A percentile compares a stretch with the other conserved stretches of the same genome.
Conservation (phyloP, 2,888 invertebrate species). For the Drosophila subquinaria region DNA sequence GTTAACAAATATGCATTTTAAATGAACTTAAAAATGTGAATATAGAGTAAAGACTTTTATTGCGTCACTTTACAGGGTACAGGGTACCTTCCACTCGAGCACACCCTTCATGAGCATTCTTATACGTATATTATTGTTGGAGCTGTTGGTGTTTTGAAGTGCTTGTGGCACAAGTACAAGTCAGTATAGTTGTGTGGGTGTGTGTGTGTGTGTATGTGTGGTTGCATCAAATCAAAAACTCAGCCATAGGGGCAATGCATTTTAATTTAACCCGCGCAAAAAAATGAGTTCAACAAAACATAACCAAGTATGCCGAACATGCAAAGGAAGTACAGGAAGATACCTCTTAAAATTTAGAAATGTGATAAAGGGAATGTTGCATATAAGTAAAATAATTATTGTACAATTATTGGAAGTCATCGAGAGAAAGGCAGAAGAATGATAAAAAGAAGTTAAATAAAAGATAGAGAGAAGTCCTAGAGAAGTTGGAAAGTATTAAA, state of each 20-base stretch:
- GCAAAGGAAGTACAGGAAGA: conserved; percentile 3
- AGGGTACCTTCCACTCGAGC: not conserved
- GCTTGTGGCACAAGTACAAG: conserved; percentile 27
- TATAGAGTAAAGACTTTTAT: not conserved
- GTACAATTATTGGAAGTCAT: too few species aligned
- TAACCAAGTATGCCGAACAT: conserved; percentile 8
- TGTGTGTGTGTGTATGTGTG: conserved; percentile 13
- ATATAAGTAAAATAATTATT: not conserved
- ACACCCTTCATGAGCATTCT: not conserved
- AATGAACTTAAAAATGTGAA: not conserved
- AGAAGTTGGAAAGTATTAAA: too few species aligned
- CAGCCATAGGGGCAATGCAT: conserved; percentile 69
- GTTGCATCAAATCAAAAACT: conserved; percentile 71
- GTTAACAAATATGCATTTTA: too few species aligned
- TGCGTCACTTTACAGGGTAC: not conserved
- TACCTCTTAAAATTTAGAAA: conserved; percentile 1
- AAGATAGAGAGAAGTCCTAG: too few species aligned
- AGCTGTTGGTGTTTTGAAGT: conserved; percentile 31
- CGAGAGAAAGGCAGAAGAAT: too few species aligned
- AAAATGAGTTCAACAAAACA: conserved; percentile 45
- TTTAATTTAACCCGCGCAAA: conserved; percentile 69
- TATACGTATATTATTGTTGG: conserved; percentile 24
- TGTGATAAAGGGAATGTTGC: not conserved
- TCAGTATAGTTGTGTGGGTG: conserved; percentile 3
- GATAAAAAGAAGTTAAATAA: too few species aligned